Conservation (phyloP, 2,888 invertebrate genomes). For the Liopterus haemorrhoidalis region DNA sequence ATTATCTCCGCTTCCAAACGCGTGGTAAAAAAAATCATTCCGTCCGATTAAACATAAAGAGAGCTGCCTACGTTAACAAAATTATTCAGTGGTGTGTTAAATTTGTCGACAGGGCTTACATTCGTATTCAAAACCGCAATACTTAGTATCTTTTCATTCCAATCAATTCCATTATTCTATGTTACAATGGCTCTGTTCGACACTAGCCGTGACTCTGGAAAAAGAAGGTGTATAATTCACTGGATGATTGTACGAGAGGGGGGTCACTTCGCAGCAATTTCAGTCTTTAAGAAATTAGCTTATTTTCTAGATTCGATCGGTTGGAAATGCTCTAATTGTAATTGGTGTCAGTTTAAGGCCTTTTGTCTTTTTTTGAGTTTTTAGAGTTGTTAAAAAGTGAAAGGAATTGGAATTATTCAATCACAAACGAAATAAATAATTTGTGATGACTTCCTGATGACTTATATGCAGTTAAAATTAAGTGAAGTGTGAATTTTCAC, state of each 20-base stretch:
- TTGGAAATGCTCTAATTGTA: slow-evolving; percentile 35
- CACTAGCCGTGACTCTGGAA: slow-evolving; percentile 22
- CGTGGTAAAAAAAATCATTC: slow-evolving; percentile 11
- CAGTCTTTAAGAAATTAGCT: slow-evolving; percentile 29
- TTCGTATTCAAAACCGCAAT: slow-evolving; percentile 34
- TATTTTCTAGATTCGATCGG: slow-evolving; percentile 33
- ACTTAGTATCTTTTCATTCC: slow-evolving; percentile 34
- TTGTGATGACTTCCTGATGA: no score
- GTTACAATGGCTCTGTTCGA: slow-evolving; percentile 26
- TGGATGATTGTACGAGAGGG: no score
- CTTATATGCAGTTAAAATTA: no score
- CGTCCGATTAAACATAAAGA: slow-evolving; percentile 25
- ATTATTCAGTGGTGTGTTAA: slow-evolving; percentile 10
- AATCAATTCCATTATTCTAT: slow-evolving; percentile 35
- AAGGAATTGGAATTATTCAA: no score
- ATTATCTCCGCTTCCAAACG: neutral
- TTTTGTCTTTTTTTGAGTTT: slow-evolving; percentile 19
- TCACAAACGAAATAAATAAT: no score
- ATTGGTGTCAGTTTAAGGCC: slow-evolving; percentile 29
- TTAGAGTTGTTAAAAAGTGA: no score
- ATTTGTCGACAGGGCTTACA: slow-evolving; percentile 25
- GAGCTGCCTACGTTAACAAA: slow-evolving; percentile 27
- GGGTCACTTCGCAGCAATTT: slow-evolving; percentile 29
- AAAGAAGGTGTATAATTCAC: slow-evolving; percentile 13
- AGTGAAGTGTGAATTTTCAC: no score